Base-by-base conservation (phyloP, 2,113 vertebrate genomes). In the Macroglossus sobrinus region DNA sequence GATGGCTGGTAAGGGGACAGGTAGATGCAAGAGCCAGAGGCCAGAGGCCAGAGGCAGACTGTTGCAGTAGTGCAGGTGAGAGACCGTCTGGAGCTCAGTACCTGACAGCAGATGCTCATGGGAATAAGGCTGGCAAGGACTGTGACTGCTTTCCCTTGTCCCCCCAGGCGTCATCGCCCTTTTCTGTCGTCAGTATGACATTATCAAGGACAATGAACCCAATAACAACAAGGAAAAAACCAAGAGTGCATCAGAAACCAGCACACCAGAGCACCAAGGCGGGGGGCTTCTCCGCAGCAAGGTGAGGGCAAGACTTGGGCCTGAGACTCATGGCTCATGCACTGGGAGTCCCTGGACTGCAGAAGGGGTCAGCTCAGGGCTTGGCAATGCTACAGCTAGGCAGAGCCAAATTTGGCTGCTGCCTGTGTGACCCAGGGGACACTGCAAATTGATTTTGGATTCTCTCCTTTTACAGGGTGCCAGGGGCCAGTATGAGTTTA, bases 211-310 rank as follows among this genome's bases (percentile, higher is more conserved):
- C 91, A 99, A 99, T 0, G 99, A 99, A 96, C 99, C 99, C 76
- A 99, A 99, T 95, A 99, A 99, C 98, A 99, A 99, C 98, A 99
- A 99, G 98, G 99, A 99, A 98, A 99, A 99, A 99, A 99, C 98
- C 98, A 99, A 99, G 99, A 99, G 98, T 95, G 98, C 99, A 2
- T 99, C 99, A 0, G 99, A 99, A 98, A 99, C 98, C 98, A 99
- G 99, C 98, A 99, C 99, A 4, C 99, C 99, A 0, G 99, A 99
- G 98, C 99, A 99, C 96, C 99, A 99, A 97, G 98, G 99, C 2
- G 99, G 99, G 94, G 99, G 99, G 19, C 99, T 99, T 95, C 99
- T 99, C 97, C 98, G 99, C 85, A 99, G 99, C 98, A 99, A 99
- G 97, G 99, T 99, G 98, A 98, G 98, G 3, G 4, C 4, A 0